These are phyloP conservation scores for Orcinus orca DNA, from an alignment of 2,113 vertebrate genomes.

Conservation along the genomic window DNA sequence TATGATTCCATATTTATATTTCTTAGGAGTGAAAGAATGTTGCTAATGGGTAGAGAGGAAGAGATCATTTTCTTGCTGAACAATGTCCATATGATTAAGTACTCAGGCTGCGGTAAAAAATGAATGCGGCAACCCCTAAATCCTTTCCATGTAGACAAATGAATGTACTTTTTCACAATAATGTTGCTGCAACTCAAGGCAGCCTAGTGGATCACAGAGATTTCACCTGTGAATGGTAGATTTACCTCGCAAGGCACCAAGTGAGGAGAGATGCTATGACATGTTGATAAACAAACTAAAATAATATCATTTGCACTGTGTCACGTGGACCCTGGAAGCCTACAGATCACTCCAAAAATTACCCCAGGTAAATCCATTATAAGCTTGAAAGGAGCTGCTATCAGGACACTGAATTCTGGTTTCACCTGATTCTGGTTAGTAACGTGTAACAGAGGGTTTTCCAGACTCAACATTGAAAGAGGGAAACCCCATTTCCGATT, in stretches of 20 bases:
- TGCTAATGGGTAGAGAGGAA: slow-evolving; percentile 70
- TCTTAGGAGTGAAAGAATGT: slow-evolving; percentile 59
- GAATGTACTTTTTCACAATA: slow-evolving; percentile 69
- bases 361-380: slow-evolving; percentile 47
- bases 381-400: not conserved
- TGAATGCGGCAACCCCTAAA: slow-evolving; percentile 73
- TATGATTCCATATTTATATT: slow-evolving; percentile 76
- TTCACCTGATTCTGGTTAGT: not conserved
- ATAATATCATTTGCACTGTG: slow-evolving; percentile 42
- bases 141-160: slow-evolving; percentile 76
- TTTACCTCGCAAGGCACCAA: slow-evolving; percentile 22
- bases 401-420: not conserved
- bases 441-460: not conserved
- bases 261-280: not conserved
- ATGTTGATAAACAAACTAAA: slow-evolving; percentile 75
- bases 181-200: slow-evolving; percentile 42
- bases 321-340: slow-evolving; percentile 17
- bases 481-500: not conserved
- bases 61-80: slow-evolving; percentile 76
- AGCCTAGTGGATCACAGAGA: slow-evolving; percentile 40
- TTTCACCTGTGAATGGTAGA: slow-evolving; percentile 52
- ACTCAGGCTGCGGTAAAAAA: slow-evolving; percentile 62
- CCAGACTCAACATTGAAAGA: not conserved
- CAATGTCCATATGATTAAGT: slow-evolving; percentile 69
- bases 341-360: slow-evolving; percentile 48